Percentiles rank a stretch among this genome's conserved stretches.
phyloP scores from a whole-genome alignment of 2,888 invertebrate genomes.

The Prosopocoilus inquinatus region DNA sequence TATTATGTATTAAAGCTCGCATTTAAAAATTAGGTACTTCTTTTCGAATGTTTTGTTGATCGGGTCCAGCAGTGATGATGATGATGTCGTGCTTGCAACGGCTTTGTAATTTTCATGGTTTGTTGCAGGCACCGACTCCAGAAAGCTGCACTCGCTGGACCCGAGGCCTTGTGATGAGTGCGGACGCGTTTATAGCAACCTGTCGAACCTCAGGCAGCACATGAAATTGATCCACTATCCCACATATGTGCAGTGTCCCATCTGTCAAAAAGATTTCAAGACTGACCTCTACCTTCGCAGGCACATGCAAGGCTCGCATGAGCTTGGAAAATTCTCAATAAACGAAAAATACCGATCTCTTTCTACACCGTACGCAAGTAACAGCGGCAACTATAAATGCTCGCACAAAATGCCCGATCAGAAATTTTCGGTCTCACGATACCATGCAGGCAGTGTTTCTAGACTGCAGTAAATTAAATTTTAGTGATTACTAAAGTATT shows the following conservation, averaged over 20 bases:
- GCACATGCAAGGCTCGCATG: constrained; percentile 60
- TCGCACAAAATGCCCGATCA: too few relatives aligned
- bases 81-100: constrained; percentile 41
- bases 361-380: neutral
- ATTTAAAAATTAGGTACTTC: constrained; percentile 2
- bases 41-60: neutral
- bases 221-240: constrained; percentile 66
- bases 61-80: constrained; percentile 27
- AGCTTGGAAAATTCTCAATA: constrained; percentile 27
- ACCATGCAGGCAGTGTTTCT: too few relatives aligned
- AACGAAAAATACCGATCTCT: constrained; percentile 7
- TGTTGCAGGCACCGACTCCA: constrained; percentile 48
- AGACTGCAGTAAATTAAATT: too few relatives aligned
- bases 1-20: neutral
- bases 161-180: constrained; percentile 63
- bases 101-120: constrained; percentile 28
- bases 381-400: too few relatives aligned
- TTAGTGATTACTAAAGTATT: too few relatives aligned
- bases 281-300: constrained; percentile 62
- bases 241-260: constrained; percentile 59
- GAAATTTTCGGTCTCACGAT: too few relatives aligned
- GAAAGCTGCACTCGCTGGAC: constrained; percentile 53
- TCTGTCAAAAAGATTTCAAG: constrained; percentile 63
- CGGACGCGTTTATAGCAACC: constrained; percentile 64
- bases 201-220: constrained; percentile 64